Evolutionary conservation across 2,888 invertebrate species (phyloP).

Genomic region (Thera obeliscata): DNA sequence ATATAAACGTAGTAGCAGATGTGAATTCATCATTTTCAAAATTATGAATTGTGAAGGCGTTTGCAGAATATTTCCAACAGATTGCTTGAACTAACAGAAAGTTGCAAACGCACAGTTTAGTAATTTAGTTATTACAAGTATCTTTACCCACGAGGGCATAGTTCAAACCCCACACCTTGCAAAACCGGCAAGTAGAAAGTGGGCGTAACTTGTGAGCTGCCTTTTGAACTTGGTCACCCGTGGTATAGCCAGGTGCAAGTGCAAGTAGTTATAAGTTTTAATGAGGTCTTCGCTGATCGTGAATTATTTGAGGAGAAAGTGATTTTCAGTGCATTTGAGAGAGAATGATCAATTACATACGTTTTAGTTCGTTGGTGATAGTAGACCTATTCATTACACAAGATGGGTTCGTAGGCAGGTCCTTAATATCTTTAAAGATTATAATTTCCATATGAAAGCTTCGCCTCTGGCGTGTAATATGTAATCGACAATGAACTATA

Average conservation of each 20-base stretch:
- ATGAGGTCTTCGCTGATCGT: conserved; percentile 20
- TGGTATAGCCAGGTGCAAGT: conserved; percentile 25
- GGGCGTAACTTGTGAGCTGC: conserved; percentile 16
- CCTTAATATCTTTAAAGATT: too few relatives aligned
- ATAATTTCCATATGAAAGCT: too few relatives aligned
- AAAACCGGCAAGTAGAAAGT: conserved; percentile 27
- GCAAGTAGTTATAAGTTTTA: conserved; percentile 11
- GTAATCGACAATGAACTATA: too few relatives aligned
- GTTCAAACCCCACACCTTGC: conserved; percentile 31
- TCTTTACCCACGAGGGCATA: conserved; percentile 32
- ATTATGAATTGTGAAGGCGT: too few relatives aligned
- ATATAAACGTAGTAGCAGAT: too few relatives aligned
- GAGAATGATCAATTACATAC: not conserved
- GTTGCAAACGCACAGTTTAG: conserved; percentile 20
- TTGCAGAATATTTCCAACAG: not conserved
- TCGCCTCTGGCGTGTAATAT: too few relatives aligned
- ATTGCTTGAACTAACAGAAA: conserved; percentile 9
- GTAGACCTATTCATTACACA: too few relatives aligned
- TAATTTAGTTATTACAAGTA: conserved; percentile 25
- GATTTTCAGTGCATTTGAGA: not conserved
- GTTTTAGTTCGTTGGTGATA: not conserved
- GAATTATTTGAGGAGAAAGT: conserved; percentile 12
- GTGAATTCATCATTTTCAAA: too few relatives aligned
- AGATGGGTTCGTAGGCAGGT: too few relatives aligned
- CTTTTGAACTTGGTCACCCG: conserved; percentile 28